These are phyloP conservation scores for Macrophya alboannulata DNA, from an alignment of 2,888 invertebrate species.

Conservation along the genomic window DNA sequence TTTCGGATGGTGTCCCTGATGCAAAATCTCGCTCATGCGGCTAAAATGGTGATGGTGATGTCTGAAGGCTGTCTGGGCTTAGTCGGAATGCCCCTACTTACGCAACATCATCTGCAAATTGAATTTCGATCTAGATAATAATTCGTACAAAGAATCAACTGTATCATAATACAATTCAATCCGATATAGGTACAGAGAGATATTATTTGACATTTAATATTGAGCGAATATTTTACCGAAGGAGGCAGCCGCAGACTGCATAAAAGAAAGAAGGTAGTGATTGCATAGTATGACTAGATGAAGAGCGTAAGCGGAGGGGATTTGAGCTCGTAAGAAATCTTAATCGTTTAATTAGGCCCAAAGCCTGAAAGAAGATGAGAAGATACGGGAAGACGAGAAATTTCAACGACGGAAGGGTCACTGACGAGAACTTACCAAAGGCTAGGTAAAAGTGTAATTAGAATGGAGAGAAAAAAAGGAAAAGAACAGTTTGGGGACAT, in stretches of 20 bases:
- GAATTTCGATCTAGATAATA: no score
- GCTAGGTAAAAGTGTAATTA: conserved; percentile 31
- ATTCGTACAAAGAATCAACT: no score
- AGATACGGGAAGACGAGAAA: background rate
- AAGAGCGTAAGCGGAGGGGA: conserved; percentile 15
- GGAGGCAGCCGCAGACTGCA: no score
- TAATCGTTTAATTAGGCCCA: conserved; percentile 44
- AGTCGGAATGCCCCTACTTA: no score
- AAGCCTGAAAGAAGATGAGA: background rate
- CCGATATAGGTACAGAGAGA: no score
- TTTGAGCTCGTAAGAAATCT: conserved; percentile 3
- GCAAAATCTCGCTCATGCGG: no score
- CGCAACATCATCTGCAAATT: no score
- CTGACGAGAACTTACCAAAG: conserved; percentile 17
- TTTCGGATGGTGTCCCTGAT: no score
- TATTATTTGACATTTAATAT: no score
- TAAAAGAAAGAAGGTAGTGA: background rate
- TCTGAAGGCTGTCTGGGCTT: no score
- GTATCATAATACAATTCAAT: no score
- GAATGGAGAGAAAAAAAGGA: background rate
- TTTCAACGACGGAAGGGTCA: conserved; percentile 30
- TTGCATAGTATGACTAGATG: background rate
- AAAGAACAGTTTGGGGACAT: background rate
- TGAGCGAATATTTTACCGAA: background rate
- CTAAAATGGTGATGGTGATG: no score